Evolutionary conservation across 1,140 invertebrate genomes (phyloP), one percentile per base, ranked within the genome.

Genomic region (Apis cerana): DNA sequence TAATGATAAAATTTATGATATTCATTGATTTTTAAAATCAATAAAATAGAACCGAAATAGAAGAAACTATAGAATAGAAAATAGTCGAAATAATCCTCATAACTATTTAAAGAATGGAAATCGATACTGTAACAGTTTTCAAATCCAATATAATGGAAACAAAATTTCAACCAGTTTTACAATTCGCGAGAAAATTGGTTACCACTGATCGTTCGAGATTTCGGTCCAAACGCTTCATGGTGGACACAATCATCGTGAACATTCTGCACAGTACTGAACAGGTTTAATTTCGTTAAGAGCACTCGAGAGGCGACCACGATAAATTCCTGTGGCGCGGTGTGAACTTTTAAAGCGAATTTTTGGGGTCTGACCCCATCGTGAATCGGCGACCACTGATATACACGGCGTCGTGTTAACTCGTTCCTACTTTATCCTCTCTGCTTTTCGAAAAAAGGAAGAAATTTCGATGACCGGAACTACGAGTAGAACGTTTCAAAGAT

Each of bases 251-350:
- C 62, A 27, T 52, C 75, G 27, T 50, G 48, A 19, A 69, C 65
- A 69, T 59, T 50, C 23, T 58, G 52, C 76, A 54, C 54, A 43
- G n/a, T 43, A 61, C 61, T n/a, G 84, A 86, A 81, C 81, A 85
- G 81, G 43, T 87, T 87, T 87, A 87, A 87, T 87, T 87, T 87
- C 71, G 85, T 86, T 87, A 87, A 87, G 85, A 87, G 85, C 86
- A 87, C 77, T 87, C 76, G 81, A 48, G 72, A 80, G 82, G 61
- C 71, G 65, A 56, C 58, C 81, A 48, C 85, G 56, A 86, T 87
- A 87, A 87, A 87, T 87, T 87, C 56, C 85, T 79, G 75, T 64
- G 84, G 79, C 62, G 79, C 43, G 62, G 56, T 74, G 85, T 80
- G 70, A 87, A 87, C 85, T 87, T 87, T 87, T 83, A 87, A 87